Conservation (phyloP, 2,797 vertebrate species). For the Enteromius treurensis region DNA sequence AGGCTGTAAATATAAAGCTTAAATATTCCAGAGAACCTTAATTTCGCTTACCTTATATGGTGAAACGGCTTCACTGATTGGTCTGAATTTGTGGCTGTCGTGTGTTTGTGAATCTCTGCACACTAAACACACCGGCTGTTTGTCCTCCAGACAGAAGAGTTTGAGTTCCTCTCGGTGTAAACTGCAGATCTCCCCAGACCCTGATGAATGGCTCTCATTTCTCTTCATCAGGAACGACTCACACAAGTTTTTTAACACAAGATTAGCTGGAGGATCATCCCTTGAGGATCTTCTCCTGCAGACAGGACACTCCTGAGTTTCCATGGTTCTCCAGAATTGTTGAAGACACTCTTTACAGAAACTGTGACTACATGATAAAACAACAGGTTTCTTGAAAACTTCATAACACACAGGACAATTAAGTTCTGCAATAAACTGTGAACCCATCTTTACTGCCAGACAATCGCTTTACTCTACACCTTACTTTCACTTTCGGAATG, state of each 20-base stretch:
- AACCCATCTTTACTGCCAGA: background rate
- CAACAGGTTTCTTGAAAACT: too few relatives aligned
- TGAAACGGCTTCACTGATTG: background rate
- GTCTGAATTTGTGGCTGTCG: background rate
- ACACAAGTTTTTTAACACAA: too few relatives aligned
- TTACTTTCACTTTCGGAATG: background rate
- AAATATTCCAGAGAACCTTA: background rate
- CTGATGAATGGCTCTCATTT: background rate
- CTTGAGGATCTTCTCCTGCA: background rate
- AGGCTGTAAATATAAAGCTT: background rate
- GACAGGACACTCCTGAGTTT: background rate
- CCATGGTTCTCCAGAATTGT: too few relatives aligned
- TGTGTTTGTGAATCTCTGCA: background rate
- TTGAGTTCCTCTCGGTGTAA: background rate
- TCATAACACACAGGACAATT: too few relatives aligned
- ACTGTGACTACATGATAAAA: too few relatives aligned
- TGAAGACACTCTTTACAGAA: too few relatives aligned
- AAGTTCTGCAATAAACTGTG: background rate
- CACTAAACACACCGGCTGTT: background rate
- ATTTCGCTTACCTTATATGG: background rate
- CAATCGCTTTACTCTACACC: background rate
- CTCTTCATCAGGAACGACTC: too few relatives aligned
- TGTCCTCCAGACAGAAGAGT: background rate
- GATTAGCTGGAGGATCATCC: rapidly evolving
- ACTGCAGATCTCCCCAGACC: background rate